Percentiles rank a stretch among this genome's conserved stretches.
phyloP scores from a whole-genome alignment of 2,888 invertebrate species.

The Megaustenia siamemsis region DNA sequence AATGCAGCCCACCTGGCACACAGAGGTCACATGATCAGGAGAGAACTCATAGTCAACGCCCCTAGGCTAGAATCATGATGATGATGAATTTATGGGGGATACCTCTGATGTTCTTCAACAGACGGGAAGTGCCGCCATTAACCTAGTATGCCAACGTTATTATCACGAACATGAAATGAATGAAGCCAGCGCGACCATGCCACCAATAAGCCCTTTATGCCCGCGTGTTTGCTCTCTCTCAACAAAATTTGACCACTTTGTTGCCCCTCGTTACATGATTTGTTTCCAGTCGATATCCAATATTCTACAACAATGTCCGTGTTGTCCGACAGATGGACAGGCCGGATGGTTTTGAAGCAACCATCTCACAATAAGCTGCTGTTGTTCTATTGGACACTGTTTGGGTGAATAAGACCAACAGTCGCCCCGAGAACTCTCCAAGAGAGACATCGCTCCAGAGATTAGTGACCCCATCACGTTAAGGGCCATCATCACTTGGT shows the following conservation, averaged over 20 bases:
- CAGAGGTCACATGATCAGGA: no score
- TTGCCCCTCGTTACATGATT: conserved; percentile 41
- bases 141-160: conserved; percentile 16
- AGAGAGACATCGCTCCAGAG: not conserved
- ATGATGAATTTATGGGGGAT: no score
- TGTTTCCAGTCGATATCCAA: conserved; percentile 14
- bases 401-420: not conserved
- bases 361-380: conserved; percentile 14
- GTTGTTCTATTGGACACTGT: conserved; percentile 17
- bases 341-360: conserved; percentile 17
- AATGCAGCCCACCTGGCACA: no score
- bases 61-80: no score
- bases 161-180: not conserved
- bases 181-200: not conserved
- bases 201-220: not conserved
- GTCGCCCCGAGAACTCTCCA: conserved; percentile 2
- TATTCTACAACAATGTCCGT: conserved; percentile 43
- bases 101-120: no score
- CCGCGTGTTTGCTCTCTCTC: conserved; percentile 26
- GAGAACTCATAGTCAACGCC: no score
- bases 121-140: not conserved
- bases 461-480: conserved; percentile 2
- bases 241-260: conserved; percentile 42
- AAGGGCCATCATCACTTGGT: not conserved
- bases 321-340: conserved; percentile 45